Percentiles rank a stretch among this genome's conserved stretches.
Evolutionary conservation across 2,797 vertebrate genomes (phyloP).

Genomic region (Pachyuromys duprasi): DNA sequence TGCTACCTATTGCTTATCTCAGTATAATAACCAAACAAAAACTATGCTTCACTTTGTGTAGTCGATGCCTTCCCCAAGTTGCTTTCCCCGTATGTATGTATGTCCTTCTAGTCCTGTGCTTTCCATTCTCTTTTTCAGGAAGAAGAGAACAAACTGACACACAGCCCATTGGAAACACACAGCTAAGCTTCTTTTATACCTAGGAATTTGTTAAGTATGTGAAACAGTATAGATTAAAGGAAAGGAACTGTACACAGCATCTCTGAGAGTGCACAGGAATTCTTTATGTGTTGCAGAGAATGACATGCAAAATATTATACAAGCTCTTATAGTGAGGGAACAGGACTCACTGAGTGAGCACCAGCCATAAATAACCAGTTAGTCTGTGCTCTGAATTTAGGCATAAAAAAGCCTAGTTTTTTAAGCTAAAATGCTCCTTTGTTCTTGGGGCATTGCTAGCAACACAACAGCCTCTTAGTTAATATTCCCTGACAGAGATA

Average conservation of each 20-base stretch:
- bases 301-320: conserved; percentile 59
- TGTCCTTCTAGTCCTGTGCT: not conserved
- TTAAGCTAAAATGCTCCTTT: conserved; percentile 70
- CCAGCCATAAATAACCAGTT: conserved; percentile 55
- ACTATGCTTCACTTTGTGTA: not conserved
- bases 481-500: conserved; percentile 52
- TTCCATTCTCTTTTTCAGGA: not conserved
- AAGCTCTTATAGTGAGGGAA: not conserved
- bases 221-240: not conserved
- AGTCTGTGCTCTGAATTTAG: conserved; percentile 32
- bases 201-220: conserved; percentile 34
- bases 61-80: not conserved
- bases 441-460: conserved; percentile 57
- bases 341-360: conserved; percentile 18
- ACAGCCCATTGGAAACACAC: not conserved
- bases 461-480: conserved; percentile 67
- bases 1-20: not conserved
- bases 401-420: conserved; percentile 43
- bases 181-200: conserved; percentile 22
- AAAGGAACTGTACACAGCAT: not conserved
- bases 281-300: not conserved
- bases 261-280: not conserved
- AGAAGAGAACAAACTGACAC: not conserved
- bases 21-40: not conserved
- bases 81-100: not conserved